A percentile compares a stretch with the other conserved stretches of the same genome.
phyloP scores from a whole-genome alignment of 2,888 invertebrate genomes.

The Pollenia griseotomentosa region DNA sequence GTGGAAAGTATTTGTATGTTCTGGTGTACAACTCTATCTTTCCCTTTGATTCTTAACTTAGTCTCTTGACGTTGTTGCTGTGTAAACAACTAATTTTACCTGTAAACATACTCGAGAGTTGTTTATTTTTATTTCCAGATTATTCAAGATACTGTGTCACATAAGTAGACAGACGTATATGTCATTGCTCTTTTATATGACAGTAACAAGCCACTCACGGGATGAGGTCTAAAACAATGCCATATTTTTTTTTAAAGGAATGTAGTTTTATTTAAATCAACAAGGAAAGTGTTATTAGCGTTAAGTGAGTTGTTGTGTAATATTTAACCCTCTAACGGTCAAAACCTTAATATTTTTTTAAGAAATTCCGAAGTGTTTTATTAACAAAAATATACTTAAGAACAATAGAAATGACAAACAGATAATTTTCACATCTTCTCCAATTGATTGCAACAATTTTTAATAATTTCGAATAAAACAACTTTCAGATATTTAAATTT shows the following conservation, averaged over 20 bases:
- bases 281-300: background rate
- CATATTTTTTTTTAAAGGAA: background rate
- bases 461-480: too few relatives aligned
- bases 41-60: background rate
- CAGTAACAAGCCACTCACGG: too few relatives aligned
- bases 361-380: too few relatives aligned
- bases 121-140: background rate
- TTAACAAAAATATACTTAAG: too few relatives aligned
- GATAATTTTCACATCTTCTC: too few relatives aligned
- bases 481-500: too few relatives aligned
- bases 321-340: too few relatives aligned
- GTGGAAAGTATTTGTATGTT: background rate
- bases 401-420: too few relatives aligned
- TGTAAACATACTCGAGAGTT: constrained; percentile 15
- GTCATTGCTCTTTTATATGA: too few relatives aligned
- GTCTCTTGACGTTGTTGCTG: constrained; percentile 1
- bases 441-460: too few relatives aligned
- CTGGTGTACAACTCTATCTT: background rate
- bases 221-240: background rate
- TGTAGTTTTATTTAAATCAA: background rate
- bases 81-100: constrained; percentile 46
- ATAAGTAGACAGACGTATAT: too few relatives aligned
- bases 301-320: background rate
- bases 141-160: background rate
- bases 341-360: too few relatives aligned